phyloP scores from a whole-genome alignment of 2,797 vertebrate species.

The Mus spretus region DNA sequence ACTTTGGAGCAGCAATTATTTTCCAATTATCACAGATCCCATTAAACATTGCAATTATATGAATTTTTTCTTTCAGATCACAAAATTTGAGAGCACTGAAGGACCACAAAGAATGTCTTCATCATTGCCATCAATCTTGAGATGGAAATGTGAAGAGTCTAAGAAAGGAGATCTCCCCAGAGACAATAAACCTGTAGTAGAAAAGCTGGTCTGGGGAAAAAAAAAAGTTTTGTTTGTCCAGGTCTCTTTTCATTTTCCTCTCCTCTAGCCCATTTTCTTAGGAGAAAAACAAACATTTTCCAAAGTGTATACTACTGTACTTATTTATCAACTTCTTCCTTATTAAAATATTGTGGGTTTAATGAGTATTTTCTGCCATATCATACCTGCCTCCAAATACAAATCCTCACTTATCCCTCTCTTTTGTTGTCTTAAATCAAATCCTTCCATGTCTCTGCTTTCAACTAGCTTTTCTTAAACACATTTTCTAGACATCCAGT shows the following conservation, averaged over 20 bases:
- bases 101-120: conserved; percentile 54
- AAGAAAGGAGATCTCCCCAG: conserved; percentile 2
- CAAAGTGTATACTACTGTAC: background rate
- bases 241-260: background rate
- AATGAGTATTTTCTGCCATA: background rate
- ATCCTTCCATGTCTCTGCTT: background rate
- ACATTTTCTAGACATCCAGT: background rate
- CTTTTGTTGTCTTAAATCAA: background rate
- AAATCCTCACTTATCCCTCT: background rate
- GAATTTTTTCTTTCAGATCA: conserved; percentile 75
- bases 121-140: background rate
- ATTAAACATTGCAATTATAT: conserved; percentile 82
- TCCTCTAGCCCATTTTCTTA: background rate
- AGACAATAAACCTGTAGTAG: background rate
- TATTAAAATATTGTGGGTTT: conserved; percentile 8
- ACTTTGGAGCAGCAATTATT: conserved; percentile 85
- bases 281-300: conserved; percentile 5
- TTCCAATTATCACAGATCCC: conserved; percentile 85
- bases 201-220: background rate
- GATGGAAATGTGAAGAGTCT: background rate
- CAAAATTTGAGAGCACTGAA: conserved; percentile 75
- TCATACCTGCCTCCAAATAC: background rate
- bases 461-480: background rate
- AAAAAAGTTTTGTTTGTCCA: background rate
- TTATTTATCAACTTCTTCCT: conserved; percentile 35